phyloP scores from a whole-genome alignment of 2,797 vertebrate species.

The Masticophis lateralis region DNA sequence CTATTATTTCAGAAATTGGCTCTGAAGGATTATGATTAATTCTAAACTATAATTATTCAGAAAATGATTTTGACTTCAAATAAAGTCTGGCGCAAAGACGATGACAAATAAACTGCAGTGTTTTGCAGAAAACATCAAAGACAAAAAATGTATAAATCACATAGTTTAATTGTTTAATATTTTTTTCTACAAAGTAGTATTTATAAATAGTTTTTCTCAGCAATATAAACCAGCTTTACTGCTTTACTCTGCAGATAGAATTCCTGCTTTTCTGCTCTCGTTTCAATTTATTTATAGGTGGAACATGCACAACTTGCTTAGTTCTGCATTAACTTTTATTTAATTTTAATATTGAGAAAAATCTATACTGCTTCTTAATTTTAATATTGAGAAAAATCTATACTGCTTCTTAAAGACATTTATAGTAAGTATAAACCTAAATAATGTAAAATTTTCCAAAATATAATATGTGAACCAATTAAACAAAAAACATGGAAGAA shows the following conservation, averaged over 20 bases:
- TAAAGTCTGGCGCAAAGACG: not conserved
- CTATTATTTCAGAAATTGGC: not conserved
- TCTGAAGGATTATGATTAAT: not conserved
- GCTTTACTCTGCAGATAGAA: not conserved
- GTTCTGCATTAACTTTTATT: not conserved
- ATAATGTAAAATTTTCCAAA: not conserved
- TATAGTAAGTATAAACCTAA: not conserved
- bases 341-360: not conserved
- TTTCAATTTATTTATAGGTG: not conserved
- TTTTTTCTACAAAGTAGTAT: not conserved
- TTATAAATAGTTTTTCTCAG: not conserved
- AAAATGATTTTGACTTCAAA: not conserved
- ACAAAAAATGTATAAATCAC: not conserved
- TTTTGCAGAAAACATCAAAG: not conserved
- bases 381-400: not conserved
- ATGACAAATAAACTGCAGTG: not conserved
- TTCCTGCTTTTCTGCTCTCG: not conserved
- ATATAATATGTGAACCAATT: not conserved
- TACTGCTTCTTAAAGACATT: not conserved
- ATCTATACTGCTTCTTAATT: no score
- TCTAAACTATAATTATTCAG: not conserved
- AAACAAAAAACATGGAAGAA: not conserved
- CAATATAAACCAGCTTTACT: not conserved
- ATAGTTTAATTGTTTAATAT: not conserved
- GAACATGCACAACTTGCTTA: not conserved